These are phyloP conservation scores for Chrysopa pallens DNA, from an alignment of 1,140 invertebrate species.

Conservation along the genomic window DNA sequence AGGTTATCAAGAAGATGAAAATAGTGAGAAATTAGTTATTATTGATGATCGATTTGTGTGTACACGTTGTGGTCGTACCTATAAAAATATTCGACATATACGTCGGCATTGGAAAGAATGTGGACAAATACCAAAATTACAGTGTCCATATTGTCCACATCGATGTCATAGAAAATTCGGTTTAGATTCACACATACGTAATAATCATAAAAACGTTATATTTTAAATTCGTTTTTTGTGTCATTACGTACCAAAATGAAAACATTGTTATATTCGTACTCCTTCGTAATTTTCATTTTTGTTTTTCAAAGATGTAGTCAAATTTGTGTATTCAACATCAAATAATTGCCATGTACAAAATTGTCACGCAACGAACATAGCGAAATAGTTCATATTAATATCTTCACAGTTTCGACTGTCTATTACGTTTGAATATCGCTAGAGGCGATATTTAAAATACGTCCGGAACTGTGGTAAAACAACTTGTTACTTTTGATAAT, in stretches of 20 bases:
- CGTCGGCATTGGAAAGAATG: conserved; percentile 29
- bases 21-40: neutral
- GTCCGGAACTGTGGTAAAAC: too few species aligned
- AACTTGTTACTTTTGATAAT: too few species aligned
- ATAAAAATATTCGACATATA: conserved; percentile 27
- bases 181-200: neutral
- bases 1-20: neutral
- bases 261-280: too few species aligned
- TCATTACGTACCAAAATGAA: neutral
- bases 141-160: conserved; percentile 16
- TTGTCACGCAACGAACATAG: too few species aligned
- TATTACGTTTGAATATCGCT: too few species aligned
- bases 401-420: too few species aligned
- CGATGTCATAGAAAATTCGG: conserved; percentile 2
- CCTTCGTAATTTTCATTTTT: too few species aligned
- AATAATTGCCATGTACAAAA: too few species aligned
- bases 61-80: conserved; percentile 23
- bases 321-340: too few species aligned
- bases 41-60: conserved; percentile 15
- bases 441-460: too few species aligned
- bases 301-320: too few species aligned
- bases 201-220: conserved; percentile 1
- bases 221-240: conserved; percentile 2
- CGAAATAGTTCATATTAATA: too few species aligned
- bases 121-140: conserved; percentile 27